Evolutionary conservation across 2,113 vertebrate genomes (phyloP).

Genomic region (Trachemys scripta): DNA sequence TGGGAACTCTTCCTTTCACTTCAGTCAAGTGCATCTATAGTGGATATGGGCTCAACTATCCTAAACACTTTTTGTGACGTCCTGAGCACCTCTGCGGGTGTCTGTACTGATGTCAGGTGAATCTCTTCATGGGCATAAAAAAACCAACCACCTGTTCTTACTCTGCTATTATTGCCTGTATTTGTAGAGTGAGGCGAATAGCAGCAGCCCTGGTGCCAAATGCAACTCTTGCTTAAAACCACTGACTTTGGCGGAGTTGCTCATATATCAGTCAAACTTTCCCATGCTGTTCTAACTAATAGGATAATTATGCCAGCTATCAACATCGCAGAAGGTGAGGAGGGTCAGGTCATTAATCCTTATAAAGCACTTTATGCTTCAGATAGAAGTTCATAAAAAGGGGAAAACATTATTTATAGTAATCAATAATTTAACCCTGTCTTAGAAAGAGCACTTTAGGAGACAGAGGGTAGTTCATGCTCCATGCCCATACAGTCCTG

Average conservation of each 20-base stretch:
- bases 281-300: background rate
- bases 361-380: background rate
- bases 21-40: background rate
- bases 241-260: background rate
- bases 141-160: background rate
- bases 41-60: background rate
- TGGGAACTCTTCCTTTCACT: background rate
- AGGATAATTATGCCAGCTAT: background rate
- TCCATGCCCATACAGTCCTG: background rate
- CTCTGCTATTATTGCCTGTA: background rate
- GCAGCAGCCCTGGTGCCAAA: background rate
- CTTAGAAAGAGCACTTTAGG: background rate
- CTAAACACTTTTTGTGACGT: background rate
- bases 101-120: background rate
- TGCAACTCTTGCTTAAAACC: background rate
- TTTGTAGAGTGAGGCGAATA: background rate
- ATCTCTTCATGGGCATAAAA: background rate
- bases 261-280: background rate
- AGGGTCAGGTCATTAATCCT: background rate
- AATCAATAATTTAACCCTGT: background rate
- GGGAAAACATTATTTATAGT: background rate
- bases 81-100: background rate
- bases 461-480: background rate
- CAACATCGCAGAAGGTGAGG: background rate
- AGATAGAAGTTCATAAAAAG: background rate